A percentile compares a stretch with the other conserved stretches of the same genome.
These are phyloP conservation scores for Limnephilus lunatus DNA, from an alignment of 2,888 invertebrate species.

Conservation along the genomic window DNA sequence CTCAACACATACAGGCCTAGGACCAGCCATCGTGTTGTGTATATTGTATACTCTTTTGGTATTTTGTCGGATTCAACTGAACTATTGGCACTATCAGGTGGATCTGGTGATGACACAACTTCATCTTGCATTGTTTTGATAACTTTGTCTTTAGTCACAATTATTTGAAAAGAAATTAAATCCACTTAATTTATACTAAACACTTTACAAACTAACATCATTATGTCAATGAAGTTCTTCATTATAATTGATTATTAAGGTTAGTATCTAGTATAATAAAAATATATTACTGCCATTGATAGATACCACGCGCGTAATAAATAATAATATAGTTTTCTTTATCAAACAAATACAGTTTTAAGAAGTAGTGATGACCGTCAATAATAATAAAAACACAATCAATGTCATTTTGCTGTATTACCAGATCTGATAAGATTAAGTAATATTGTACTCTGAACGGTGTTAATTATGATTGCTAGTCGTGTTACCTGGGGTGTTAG, in stretches of 20 bases:
- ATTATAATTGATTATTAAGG: neutral
- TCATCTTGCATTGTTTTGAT: neutral
- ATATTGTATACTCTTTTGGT: constrained; percentile 81
- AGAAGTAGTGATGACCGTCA: neutral
- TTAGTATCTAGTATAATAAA: neutral
- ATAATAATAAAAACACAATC: neutral
- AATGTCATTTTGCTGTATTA: neutral
- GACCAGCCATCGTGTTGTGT: constrained; percentile 89
- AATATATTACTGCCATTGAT: neutral
- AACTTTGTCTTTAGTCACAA: neutral
- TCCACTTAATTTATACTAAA: neutral
- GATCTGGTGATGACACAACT: neutral
- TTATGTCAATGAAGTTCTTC: neutral
- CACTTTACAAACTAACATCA: neutral
- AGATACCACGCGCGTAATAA: neutral
- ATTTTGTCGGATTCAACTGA: neutral
- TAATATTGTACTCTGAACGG: neutral
- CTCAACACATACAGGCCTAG: constrained; percentile 91
- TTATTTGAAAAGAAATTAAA: neutral
- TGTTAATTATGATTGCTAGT: neutral
- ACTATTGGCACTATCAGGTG: neutral
- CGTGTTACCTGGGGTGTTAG: neutral
- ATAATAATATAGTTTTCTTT: too few species aligned
- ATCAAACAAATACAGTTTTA: neutral
- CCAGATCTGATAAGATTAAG: neutral